Evolutionary conservation across 2,888 invertebrate species (phyloP), one percentile per base, ranked within the genome.

Genomic region (Sesia bembeciformis): DNA sequence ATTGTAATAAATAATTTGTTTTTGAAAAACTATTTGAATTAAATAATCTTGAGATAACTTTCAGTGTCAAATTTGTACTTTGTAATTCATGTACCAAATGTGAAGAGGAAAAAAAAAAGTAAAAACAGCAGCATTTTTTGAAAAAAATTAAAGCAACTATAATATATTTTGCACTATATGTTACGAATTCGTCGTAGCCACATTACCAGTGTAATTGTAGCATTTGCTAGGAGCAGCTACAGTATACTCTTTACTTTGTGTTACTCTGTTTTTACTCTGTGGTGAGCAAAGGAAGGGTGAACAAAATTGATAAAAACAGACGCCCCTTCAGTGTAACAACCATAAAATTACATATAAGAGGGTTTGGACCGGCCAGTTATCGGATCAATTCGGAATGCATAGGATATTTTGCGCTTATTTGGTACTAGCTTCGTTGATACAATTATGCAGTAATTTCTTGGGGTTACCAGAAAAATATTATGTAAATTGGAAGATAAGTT

Each of bases 381-480:
- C 69, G 75, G 78, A 79, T 83, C 78, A 81, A 77, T 80, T 69
- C 63, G 71, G 74, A 79, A 82, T 82, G 78, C 81, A 81, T 82
- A 72, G 81, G 75, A 78, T 77, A 79, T 79, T 82, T 80, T 72
- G 63, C 72, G 76, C 75, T 67, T 60, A 62, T 66, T 65, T 63
- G 69, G 68, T 64, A 64, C 61, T 65, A 57, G 64, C 59, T 62
- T 53, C 63, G 61, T 56, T 68, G 64, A 75, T 70, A 66, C 66
- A 67, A 76, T 80, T 76, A 74, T 55, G 60, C 64, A 63, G 63
- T 66, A 68, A 70, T 70, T 64, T 62, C 62, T 60, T 58, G 56
- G 61, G 62, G 64, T 58, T 58, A 58, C 53, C 52, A 51, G 8
- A 38, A 50, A 50, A 50, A 50, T 50, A 39, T 46, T 46, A 46